phyloP scores from a whole-genome alignment of 2,113 vertebrate genomes.

The Phodopus roborovskii region DNA sequence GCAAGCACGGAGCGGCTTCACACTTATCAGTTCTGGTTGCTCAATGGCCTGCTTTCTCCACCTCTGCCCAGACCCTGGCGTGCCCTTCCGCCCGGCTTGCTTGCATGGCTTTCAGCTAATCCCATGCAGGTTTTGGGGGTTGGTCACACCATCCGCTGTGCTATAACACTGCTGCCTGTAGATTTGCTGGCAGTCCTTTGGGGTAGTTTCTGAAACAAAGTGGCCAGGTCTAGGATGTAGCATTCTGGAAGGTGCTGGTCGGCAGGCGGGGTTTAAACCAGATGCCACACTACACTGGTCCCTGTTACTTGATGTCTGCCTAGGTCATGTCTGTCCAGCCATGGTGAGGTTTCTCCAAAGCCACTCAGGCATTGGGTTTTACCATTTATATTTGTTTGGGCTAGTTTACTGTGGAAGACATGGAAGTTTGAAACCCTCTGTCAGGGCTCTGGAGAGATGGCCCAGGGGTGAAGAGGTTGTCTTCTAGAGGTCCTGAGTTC shows the following conservation, averaged over 20 bases:
- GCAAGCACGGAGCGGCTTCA: background rate
- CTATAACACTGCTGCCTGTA: background rate
- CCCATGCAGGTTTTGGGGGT: background rate
- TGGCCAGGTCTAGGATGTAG: background rate
- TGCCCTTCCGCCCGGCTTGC: background rate
- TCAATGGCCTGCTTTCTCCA: background rate
- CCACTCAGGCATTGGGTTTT: background rate
- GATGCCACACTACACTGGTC: background rate
- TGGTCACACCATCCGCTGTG: background rate
- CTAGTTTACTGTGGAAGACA: background rate
- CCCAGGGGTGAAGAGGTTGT: background rate
- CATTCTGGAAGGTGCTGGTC: background rate
- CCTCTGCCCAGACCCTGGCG: background rate
- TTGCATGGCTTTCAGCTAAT: background rate
- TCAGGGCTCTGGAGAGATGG: background rate
- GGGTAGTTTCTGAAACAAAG: background rate
- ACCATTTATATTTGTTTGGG: constrained; percentile 43
- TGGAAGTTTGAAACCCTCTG: background rate
- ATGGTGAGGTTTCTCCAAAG: background rate
- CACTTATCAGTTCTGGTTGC: background rate
- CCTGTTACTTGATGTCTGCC: background rate
- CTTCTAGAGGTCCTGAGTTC: background rate
- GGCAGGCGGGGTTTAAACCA: too few relatives aligned
- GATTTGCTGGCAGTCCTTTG: background rate
- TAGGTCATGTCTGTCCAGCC: background rate